A percentile compares a stretch with the other conserved stretches of the same genome.
Conservation (phyloP, 2,113 vertebrate genomes). For the Neodon shergylaensis region DNA sequence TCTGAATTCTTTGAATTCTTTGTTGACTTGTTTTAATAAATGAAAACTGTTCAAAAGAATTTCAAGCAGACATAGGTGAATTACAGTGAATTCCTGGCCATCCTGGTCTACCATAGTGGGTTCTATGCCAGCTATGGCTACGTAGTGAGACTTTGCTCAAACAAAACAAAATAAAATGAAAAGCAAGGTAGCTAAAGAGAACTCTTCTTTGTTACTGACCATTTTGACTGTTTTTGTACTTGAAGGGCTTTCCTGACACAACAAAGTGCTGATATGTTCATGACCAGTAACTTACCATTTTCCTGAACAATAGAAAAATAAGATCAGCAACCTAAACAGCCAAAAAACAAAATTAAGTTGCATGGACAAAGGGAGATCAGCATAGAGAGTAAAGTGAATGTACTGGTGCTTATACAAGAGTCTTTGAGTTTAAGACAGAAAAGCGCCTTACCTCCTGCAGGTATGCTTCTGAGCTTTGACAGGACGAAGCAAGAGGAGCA, state of each 20-base stretch:
- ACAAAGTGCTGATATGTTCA: background rate
- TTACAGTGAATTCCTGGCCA: too few species aligned
- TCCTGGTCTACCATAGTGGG: too few species aligned
- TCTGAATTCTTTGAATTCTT: background rate
- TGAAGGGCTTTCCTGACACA: background rate
- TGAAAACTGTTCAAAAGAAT: background rate
- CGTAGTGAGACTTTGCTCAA: background rate
- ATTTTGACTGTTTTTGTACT: background rate
- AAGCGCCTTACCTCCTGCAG: background rate
- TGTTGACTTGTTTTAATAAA: slow-evolving; percentile 33
- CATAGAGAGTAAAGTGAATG: background rate
- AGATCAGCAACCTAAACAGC: background rate
- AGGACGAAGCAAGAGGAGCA: background rate
- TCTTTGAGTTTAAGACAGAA: background rate
- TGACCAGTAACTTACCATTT: background rate
- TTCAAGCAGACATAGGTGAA: background rate
- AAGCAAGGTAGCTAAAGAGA: background rate
- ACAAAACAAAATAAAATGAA: background rate
- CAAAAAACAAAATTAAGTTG: background rate
- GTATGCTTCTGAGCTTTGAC: background rate
- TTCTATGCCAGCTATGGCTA: background rate
- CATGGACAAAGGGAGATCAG: background rate
- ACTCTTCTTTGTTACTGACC: background rate
- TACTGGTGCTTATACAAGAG: background rate
- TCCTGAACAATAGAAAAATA: background rate